Base-by-base conservation (phyloP, 1,140 invertebrate species). In the Oedothorax gibbosus region DNA sequence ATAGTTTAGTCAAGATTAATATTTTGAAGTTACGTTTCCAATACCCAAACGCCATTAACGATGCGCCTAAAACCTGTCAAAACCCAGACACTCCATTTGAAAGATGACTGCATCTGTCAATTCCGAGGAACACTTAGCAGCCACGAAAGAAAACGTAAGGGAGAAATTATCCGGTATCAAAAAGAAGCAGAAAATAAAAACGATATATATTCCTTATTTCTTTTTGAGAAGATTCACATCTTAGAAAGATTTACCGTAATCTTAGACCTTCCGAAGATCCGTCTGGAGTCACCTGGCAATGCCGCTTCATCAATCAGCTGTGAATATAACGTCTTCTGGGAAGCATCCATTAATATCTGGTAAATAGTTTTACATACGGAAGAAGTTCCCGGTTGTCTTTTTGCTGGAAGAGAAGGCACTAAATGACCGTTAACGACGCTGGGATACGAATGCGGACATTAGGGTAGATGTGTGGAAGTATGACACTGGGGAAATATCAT, bases 131-230 rank as follows among this genome's bases (percentile, higher is more conserved):
- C 69, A 71, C 53, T 71, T 71, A 71, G 12, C 9, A 51, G 53
- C 35, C 35, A 35, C 35, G 35, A 35, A 35, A 35, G 35, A 35
- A 35, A 35, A 35, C 35, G 35, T 35, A 18, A 51, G 69, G 53
- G 53, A 71, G 69, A 71, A 71, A 71, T 71, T 71, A 71, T 71
- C 69, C 69, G 10, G 49, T 50, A 71, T 51, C 69, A 50, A 50
- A 51, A 71, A 71, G 53, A 71, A 14, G 35, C 35, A 35, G 2
- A 35, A 35, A 1, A 35, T 35, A 35, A 35, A 35, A 35, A 35
- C 35, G 35, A 35, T 35, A 35, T 49, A 71, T 51, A 51, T 71
- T 51, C 50, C 53, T 14, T 71, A 71, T 71, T 71, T 71, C 50
- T 71, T 71, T 51, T 21, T 71, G 50, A 11, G 35, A 35, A 35